These are phyloP conservation scores for Ameiurus melas DNA, from an alignment of 2,113 vertebrate genomes.

Conservation along the genomic window DNA sequence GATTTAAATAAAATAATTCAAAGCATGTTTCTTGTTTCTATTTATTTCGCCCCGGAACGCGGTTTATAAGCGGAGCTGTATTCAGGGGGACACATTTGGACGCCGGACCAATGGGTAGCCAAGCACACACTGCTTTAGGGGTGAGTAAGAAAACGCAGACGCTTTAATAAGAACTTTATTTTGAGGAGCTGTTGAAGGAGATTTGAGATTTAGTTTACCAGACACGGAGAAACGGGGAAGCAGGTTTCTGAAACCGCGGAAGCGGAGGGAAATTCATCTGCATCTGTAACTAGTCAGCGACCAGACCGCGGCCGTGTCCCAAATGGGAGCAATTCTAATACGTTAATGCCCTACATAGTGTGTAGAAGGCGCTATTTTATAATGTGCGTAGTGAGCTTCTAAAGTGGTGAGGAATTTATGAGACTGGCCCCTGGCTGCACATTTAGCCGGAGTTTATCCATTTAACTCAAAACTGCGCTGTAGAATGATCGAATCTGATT, in stretches of 20 bases:
- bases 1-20: slow-evolving; percentile 33
- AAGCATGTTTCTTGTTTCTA: not conserved
- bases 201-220: not conserved
- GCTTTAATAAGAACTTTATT: not conserved
- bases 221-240: not conserved
- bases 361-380: not conserved
- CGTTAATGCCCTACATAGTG: not conserved
- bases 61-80: not conserved
- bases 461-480: not conserved
- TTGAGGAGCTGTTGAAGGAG: not conserved
- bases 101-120: slow-evolving; percentile 60
- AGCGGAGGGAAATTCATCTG: not conserved
- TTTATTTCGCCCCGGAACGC: not conserved
- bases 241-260: not conserved
- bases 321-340: not conserved
- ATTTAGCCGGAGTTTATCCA: not conserved
- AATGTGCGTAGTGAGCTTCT: not conserved
- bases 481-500: not conserved
- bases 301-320: not conserved
- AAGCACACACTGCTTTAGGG: slow-evolving; percentile 30
- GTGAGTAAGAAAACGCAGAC: slow-evolving; percentile 37
- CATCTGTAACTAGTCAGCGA: not conserved
- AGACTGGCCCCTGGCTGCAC: not conserved
- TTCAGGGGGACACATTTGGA: slow-evolving; percentile 43
- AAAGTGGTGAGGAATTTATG: not conserved